These are phyloP conservation scores for Guaruba guarouba DNA, from an alignment of 2,113 vertebrate species.

Conservation along the genomic window DNA sequence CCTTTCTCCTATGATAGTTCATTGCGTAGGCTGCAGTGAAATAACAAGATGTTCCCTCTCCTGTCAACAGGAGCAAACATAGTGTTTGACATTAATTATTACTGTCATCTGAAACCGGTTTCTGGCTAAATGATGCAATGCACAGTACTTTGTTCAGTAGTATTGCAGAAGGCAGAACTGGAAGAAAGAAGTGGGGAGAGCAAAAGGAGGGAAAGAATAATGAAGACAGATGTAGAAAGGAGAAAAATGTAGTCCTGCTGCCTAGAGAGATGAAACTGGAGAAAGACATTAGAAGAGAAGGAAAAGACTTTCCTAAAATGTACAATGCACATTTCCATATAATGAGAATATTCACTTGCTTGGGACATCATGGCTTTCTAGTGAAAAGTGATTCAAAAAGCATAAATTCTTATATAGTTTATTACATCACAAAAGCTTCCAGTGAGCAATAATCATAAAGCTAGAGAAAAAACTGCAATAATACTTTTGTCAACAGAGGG, in stretches of 20 bases:
- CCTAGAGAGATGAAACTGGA: background rate
- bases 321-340: background rate
- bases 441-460: background rate
- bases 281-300: background rate
- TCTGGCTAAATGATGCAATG: background rate
- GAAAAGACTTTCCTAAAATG: background rate
- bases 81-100: background rate
- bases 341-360: background rate
- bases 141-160: background rate
- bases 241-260: background rate
- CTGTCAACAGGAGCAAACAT: background rate
- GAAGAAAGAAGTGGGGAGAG: background rate
- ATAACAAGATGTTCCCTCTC: background rate
- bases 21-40: background rate
- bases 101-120: background rate
- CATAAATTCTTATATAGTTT: background rate
- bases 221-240: background rate
- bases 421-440: background rate
- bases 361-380: background rate
- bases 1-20: background rate
- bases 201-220: background rate
- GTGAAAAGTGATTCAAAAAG: background rate
- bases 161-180: background rate
- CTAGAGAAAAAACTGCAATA: background rate
- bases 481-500: background rate